Evolutionary conservation across 2,797 vertebrate genomes (phyloP).

Genomic region (Heliangelus exortis): DNA sequence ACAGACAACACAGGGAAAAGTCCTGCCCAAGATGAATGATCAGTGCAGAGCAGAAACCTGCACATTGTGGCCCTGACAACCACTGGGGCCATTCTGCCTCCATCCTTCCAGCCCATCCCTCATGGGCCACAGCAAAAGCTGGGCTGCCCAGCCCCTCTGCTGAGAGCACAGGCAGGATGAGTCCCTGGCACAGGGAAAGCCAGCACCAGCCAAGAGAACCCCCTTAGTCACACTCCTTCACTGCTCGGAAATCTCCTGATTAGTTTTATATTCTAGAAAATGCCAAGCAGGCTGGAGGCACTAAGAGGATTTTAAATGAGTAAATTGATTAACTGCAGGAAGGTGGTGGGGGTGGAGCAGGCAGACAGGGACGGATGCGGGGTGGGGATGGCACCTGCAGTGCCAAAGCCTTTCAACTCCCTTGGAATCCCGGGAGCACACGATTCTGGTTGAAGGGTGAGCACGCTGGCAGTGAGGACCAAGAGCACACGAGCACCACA

Average conservation of each 20-base stretch:
- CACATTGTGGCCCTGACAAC: rapidly evolving
- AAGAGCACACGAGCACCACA: not conserved
- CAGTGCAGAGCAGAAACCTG: not conserved
- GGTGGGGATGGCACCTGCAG: rapidly evolving
- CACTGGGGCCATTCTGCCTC: not conserved
- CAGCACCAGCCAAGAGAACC: not conserved
- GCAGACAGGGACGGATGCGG: not conserved
- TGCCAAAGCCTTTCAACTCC: not conserved
- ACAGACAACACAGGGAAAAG: not conserved
- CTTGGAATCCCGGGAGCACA: not conserved
- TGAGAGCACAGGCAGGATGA: not conserved
- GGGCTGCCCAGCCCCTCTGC: not conserved
- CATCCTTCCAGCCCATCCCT: not conserved
- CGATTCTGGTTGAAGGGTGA: rapidly evolving
- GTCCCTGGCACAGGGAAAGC: rapidly evolving
- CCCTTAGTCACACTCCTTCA: not conserved
- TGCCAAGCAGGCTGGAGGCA: not conserved
- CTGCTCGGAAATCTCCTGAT: not conserved
- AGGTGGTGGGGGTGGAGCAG: not conserved
- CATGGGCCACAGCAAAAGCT: rapidly evolving
- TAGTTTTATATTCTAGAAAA: conserved; percentile 32
- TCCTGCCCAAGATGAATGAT: not conserved
- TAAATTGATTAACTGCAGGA: conserved; percentile 43
- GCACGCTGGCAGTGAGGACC: not conserved
- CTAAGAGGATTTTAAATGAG: conserved; percentile 41